Conservation (phyloP, 2,797 vertebrate species). For the Hylomyscus alleni region DNA sequence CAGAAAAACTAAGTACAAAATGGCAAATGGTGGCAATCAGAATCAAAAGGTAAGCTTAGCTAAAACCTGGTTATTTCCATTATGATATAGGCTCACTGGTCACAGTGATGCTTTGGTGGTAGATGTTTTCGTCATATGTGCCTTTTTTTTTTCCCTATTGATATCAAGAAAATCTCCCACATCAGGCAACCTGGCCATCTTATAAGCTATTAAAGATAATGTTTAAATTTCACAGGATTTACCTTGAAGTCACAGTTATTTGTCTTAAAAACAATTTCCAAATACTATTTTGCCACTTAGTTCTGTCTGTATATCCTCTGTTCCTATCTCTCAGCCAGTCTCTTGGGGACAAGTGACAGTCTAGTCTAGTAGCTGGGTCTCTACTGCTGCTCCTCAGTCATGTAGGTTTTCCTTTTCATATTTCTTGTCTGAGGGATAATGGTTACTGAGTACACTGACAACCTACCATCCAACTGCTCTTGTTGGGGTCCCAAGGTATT, state of each 20-base stretch:
- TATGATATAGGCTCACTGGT: background rate
- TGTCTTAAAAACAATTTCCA: conserved; percentile 11
- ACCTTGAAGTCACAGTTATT: background rate
- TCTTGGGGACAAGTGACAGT: background rate
- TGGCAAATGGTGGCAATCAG: conserved; percentile 68
- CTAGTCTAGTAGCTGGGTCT: background rate
- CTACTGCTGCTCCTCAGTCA: background rate
- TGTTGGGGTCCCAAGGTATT: background rate
- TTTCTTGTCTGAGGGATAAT: background rate
- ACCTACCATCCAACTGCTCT: fast-evolving
- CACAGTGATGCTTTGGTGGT: background rate
- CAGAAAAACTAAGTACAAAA: conserved; percentile 61
- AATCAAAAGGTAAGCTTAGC: conserved; percentile 77
- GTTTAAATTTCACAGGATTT: background rate
- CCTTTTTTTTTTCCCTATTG: background rate
- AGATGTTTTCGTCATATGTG: background rate
- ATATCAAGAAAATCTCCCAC: conserved; percentile 31
- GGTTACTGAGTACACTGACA: background rate
- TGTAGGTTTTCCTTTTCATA: background rate
- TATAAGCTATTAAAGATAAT: background rate
- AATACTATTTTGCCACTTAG: background rate
- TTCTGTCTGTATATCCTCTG: background rate
- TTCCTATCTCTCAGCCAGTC: background rate
- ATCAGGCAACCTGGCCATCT: background rate
- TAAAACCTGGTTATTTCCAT: background rate